Conservation (phyloP, 1,140 invertebrate genomes). For the Halictus rubicundus region DNA sequence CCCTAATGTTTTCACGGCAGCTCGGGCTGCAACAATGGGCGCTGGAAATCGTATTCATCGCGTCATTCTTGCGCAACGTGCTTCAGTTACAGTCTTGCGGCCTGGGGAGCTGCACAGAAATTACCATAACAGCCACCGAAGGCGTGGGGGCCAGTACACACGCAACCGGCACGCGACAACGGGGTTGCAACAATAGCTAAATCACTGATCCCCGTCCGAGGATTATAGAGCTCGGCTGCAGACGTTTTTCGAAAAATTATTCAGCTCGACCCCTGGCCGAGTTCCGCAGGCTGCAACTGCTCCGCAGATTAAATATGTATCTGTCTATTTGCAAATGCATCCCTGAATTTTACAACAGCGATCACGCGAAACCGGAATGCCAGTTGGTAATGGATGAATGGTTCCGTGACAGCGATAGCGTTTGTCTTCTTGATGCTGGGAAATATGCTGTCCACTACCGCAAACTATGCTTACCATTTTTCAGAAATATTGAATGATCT, state of each 20-base stretch:
- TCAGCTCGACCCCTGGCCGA: background rate
- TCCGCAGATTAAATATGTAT: background rate
- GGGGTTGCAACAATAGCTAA: conserved; percentile 47
- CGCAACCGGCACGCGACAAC: conserved; percentile 52
- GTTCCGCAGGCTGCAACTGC: background rate
- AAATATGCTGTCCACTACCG: too few species aligned
- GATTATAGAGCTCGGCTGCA: conserved; percentile 17
- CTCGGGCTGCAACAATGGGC: conserved; percentile 15
- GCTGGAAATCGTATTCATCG: conserved; percentile 31
- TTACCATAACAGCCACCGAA: conserved; percentile 52
- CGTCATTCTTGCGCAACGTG: conserved; percentile 30
- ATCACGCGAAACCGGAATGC: background rate
- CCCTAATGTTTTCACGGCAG: background rate
- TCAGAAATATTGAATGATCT: too few species aligned
- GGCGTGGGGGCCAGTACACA: conserved; percentile 6
- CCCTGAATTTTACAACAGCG: conserved; percentile 5
- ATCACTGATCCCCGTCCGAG: conserved; percentile 23
- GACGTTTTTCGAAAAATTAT: conserved; percentile 40
- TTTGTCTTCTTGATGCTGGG: background rate
- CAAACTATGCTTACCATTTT: too few species aligned
- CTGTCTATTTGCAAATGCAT: conserved; percentile 12
- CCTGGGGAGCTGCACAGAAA: conserved; percentile 25
- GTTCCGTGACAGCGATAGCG: background rate
- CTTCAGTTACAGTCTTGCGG: conserved; percentile 24
- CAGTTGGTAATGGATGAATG: background rate